Base-by-base conservation (phyloP, 1,140 invertebrate genomes). In the Diorhabda carinulata region DNA sequence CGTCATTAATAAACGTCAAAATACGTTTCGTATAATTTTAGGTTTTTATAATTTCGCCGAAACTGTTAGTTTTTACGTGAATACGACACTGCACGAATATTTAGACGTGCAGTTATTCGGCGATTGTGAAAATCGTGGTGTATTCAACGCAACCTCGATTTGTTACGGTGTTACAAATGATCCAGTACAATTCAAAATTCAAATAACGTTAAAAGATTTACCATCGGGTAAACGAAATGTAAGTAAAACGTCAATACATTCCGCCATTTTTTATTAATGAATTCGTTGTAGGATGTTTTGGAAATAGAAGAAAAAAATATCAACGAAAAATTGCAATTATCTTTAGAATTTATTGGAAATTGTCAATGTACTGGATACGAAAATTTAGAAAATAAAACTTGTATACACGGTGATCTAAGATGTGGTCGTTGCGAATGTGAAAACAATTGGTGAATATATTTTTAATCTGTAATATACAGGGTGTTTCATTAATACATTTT, bases 381-480 rank as follows among this genome's bases (percentile, higher is more conserved):
- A 43, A 66, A 72, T 9, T 68, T 72, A 64, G 72, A 74, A 59
- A 71, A 52, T 52, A 52, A 77, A 69, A 61, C 67, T 3, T 72
- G 80, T 40, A 81, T 86, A 70, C 82, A 88, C 73, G 84, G 86
- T 3, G 81, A 82, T 43, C 73, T 84, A 8, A 75, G 83, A 25
- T 89, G 87, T 70, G 87, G 86, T 60, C 83, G 83, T 66, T 88
- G 87, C 68, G 75, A 79, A 43, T 89, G 87, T 68, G 79, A 85
- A 68, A 77, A 81, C 66, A 85, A 84, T 76, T 88, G 87, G 87
- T 86, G 76, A 80, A 61, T 59, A 4, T 43, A 71, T 6, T 52
- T 52, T 2, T 25, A 25, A 25, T 25, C 25, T 25, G 25, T 25
- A 25, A 25, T 25, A 25, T 25, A 25, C 25, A 25, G 25, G 25